Base-by-base conservation (phyloP, 37 sponge, comb jelly and placozoan genomes). In the Haliclona indistincta region DNA sequence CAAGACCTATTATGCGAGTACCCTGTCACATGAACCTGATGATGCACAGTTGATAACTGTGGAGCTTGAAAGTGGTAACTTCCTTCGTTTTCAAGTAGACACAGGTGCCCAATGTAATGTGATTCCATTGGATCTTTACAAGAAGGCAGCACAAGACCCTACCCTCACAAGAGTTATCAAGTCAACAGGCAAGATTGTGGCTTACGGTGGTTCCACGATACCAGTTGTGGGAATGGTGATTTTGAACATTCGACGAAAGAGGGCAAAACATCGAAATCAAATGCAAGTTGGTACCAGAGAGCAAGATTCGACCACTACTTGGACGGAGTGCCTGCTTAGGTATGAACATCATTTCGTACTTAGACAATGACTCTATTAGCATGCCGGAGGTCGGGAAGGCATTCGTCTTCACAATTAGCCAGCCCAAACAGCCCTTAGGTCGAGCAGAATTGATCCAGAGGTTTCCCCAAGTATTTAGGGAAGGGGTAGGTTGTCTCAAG, bases 91-190 rank as follows among this genome's bases (percentile, higher is more conserved):
- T 42, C 83, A 81, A 56, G 71, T 43, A 19, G 71, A 80, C 63
- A 80, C 72, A 3, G 72, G 74, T 6, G 73, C 82, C 3, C 83
- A 82, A 71, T 82, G 61, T 34, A 73, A 81, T 64, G 74, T 81
- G 2, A 20, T 81, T 20, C 73, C 81, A 17, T 13, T 73, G 0
- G 63, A 37, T n/a, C 42, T 73, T 52, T 81, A 66, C 58, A 72
- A 63, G 15, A 71, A 80, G 41, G 63, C 44, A 17, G 42, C 62
- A 19, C 33, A 34, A 2, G 71, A 71, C 49, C 15, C n/a, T 54
- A 81, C 33, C 2, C 53, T 63, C 34, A 8, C 25, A 7, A 13
- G 33, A 3, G 40, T 81, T 20, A 36, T 11, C 19, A 37, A 38
- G 64, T 10, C 36, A 10, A 37, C 4, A 10, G 33, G n/a, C 2